Evolutionary conservation across 2,797 vertebrate species (phyloP), one percentile per base, ranked within the genome.

Genomic region (Alcedo quadribrachys): DNA sequence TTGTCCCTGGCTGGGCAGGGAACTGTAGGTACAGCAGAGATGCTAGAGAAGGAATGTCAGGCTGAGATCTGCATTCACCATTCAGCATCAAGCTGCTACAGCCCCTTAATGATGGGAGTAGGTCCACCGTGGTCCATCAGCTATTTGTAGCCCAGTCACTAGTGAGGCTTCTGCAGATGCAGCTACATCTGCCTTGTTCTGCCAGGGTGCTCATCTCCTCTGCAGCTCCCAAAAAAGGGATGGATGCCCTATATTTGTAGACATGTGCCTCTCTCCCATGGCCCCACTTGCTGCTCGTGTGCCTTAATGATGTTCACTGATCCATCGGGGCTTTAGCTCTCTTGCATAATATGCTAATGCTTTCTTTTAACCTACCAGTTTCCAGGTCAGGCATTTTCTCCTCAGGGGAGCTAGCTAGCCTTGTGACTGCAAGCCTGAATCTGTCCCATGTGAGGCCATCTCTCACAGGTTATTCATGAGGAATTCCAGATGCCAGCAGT

Each of bases 321-420:
- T 80, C 60, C 50, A 21, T 2, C 21, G 1, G 0, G 7, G 30
- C 50, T 93, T 77, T 25, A 43, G 12, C 48, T 68, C 69, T 75
- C 66, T 95, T 95, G 66, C 55, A 8, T 87, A 93, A 91, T 9
- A 70, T 79, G 28, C 51, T 76, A 69, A 87, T 79, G 25, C 20
- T 87, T 84, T 61, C 73, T 86, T 93, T 87, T 81, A 84, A 84
- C 87, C 86, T 81, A 30, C 76, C 82, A 42, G 82, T 95, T 94
- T 93, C 87, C 94, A 81, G 91, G 91, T 93, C 92, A 96, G 87
- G 53, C 32, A 1, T 81, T 89, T 60, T 45, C 35, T 81, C 77
- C 94, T 63, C 43, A 35, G 53, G 50, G 73, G 60, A 83, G 55
- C 69, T 60, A 53, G 85, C n/a, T 19, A 85, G 74, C 69, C 89